phyloP scores from a whole-genome alignment of 2,113 vertebrate genomes.

The Eublepharis macularius region DNA sequence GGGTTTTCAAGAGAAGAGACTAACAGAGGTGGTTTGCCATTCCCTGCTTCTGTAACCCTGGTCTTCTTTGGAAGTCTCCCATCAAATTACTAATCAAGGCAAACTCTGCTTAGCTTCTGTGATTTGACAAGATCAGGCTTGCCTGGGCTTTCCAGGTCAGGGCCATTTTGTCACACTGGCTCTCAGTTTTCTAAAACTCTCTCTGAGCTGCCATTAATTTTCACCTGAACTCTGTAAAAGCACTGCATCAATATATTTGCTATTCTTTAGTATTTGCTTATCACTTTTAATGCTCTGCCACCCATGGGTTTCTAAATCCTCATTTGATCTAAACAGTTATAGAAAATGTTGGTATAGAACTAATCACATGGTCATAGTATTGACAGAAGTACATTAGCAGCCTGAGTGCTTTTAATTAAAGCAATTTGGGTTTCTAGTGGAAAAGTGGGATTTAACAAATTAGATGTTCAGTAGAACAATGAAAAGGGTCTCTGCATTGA shows the following conservation, averaged over 20 bases:
- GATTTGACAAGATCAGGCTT: too few relatives aligned
- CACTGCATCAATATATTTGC: not conserved
- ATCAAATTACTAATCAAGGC: too few relatives aligned
- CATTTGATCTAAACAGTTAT: constrained; percentile 24
- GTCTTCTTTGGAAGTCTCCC: too few relatives aligned
- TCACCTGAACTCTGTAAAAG: constrained; percentile 1
- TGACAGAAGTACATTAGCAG: not conserved
- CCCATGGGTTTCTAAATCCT: constrained; percentile 16
- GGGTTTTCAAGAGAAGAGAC: too few relatives aligned
- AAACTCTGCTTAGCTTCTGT: too few relatives aligned
- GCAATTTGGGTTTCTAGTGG: constrained; percentile 35
- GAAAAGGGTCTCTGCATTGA: constrained; percentile 2
- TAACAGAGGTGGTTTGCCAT: too few relatives aligned
- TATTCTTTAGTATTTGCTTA: constrained; percentile 1
- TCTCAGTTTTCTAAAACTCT: too few relatives aligned
- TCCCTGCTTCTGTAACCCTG: too few relatives aligned
- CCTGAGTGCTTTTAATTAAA: constrained; percentile 25
- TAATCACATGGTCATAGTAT: constrained; percentile 26
- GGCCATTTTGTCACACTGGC: too few relatives aligned
- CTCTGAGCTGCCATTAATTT: not conserved
- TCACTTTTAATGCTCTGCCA: not conserved
- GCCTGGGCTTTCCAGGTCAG: too few relatives aligned
- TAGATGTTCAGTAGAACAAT: constrained; percentile 8
- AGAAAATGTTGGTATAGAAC: constrained; percentile 22
- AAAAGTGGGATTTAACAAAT: constrained; percentile 18